phyloP scores from a whole-genome alignment of 2,797 vertebrate genomes.

The Halcyon chelicuti region DNA sequence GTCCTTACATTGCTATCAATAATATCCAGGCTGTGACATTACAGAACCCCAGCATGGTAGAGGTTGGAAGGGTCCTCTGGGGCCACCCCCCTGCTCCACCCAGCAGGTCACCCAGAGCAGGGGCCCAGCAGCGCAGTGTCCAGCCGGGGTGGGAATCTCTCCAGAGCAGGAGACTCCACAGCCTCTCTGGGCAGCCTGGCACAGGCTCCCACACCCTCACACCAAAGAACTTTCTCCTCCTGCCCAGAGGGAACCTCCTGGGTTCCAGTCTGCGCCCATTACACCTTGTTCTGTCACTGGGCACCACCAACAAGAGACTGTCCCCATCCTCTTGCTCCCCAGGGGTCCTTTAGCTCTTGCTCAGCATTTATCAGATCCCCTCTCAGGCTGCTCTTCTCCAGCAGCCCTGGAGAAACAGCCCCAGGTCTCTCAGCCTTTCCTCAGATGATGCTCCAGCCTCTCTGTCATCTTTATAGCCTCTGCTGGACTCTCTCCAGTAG shows the following conservation, averaged over 20 bases:
- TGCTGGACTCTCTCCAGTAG: background rate
- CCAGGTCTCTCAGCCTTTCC: background rate
- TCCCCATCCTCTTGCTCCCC: background rate
- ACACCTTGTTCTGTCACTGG: background rate
- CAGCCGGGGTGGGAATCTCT: no score
- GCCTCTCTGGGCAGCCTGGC: no score
- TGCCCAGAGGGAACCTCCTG: background rate
- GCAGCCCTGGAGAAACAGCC: background rate
- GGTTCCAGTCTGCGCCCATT: background rate
- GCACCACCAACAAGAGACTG: background rate
- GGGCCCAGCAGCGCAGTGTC: no score
- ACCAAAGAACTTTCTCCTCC: background rate
- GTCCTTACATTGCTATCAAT: background rate
- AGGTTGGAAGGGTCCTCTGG: no score
- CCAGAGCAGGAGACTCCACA: no score
- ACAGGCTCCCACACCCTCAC: background rate
- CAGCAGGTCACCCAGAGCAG: background rate
- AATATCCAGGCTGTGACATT: background rate
- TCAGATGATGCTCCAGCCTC: background rate
- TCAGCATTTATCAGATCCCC: background rate
- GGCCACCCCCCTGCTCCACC: background rate
- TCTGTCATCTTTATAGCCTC: background rate
- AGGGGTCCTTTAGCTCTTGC: background rate
- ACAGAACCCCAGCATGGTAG: no score
- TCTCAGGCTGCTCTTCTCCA: background rate